Evolutionary conservation across 2,888 invertebrate genomes (phyloP).

Genomic region (Teleogryllus oceanicus): DNA sequence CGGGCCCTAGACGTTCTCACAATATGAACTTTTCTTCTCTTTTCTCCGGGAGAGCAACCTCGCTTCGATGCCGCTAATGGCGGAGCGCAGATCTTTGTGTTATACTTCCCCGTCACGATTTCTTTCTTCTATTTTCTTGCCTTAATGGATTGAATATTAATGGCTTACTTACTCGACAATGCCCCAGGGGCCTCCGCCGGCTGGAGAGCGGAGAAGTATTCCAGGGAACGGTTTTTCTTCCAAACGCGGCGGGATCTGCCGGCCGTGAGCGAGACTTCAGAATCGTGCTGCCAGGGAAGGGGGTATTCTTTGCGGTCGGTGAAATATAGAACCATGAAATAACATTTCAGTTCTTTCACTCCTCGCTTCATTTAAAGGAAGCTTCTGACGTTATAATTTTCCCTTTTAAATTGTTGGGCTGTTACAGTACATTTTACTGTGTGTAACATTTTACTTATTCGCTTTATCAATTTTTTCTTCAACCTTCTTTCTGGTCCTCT

Average conservation of each 20-base stretch:
- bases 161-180: conserved; percentile 18
- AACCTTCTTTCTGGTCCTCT: no score
- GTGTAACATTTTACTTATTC: no score
- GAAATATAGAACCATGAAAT: no score
- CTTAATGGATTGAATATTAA: conserved; percentile 18
- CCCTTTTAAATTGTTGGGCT: no score
- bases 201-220: neutral
- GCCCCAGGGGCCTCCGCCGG: neutral
- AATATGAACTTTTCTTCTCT: neutral
- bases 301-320: no score
- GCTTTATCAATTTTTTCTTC: no score
- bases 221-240: neutral
- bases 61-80: no score
- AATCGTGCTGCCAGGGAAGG: neutral
- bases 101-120: conserved; percentile 18
- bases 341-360: no score
- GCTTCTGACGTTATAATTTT: no score
- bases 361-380: no score
- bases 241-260: neutral
- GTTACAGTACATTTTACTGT: no score
- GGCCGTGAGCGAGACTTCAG: neutral
- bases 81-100: conserved; percentile 1
- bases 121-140: conserved; percentile 5
- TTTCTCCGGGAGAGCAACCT: no score
- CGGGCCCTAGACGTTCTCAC: neutral